Conservation (phyloP, 2,113 vertebrate genomes). For the Corythornis madagascariensis region DNA sequence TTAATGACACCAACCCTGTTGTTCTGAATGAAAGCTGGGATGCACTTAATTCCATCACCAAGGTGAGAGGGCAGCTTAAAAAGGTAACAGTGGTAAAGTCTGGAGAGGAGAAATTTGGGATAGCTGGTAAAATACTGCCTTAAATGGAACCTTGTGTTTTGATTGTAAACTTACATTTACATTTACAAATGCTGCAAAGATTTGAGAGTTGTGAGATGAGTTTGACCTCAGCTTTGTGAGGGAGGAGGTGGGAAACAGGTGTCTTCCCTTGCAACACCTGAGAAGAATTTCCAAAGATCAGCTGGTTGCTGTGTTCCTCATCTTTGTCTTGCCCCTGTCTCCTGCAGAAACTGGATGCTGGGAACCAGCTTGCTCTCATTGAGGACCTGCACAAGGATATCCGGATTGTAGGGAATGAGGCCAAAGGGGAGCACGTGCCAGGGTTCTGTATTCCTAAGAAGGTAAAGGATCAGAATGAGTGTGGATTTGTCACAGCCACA, state of each 20-base stretch:
- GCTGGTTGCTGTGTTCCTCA: neutral
- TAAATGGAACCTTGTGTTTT: neutral
- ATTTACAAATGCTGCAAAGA: neutral
- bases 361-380: slow-evolving; percentile 92
- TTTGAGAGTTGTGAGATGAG: neutral
- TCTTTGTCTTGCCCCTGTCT: neutral
- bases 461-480: slow-evolving; percentile 71
- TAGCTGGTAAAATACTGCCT: neutral
- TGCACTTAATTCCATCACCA: slow-evolving; percentile 93
- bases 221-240: neutral
- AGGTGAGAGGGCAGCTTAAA: slow-evolving; percentile 75
- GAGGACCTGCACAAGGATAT: slow-evolving; percentile 96
- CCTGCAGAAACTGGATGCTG: slow-evolving; percentile 91
- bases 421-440: slow-evolving; percentile 90
- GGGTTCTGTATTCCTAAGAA: slow-evolving; percentile 98
- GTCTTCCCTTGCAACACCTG: neutral
- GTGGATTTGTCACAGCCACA: neutral
- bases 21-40: slow-evolving; percentile 97
- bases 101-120: neutral
- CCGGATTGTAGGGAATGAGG: slow-evolving; percentile 85
- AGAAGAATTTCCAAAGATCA: neutral
- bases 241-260: neutral
- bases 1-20: slow-evolving; percentile 89
- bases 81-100: neutral
- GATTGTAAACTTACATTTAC: neutral